Evolutionary conservation across 2,888 invertebrate species (phyloP).

Genomic region (Pammene aurita): DNA sequence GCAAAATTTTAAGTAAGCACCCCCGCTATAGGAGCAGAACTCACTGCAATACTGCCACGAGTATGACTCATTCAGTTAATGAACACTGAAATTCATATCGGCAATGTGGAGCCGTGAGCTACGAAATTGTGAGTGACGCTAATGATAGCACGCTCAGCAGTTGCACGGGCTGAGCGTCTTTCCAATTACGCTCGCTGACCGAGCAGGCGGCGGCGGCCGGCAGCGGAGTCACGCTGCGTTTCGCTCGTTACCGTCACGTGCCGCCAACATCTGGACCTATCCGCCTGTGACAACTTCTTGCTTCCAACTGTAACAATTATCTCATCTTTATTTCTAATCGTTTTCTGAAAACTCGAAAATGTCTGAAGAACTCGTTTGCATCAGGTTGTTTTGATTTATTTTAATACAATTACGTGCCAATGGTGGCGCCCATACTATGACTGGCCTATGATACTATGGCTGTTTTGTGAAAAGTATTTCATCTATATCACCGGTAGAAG

Average conservation of each 20-base stretch:
- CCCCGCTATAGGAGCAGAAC: neutral
- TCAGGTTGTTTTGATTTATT: neutral
- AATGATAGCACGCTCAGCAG: conserved; percentile 75
- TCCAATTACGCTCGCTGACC: conserved; percentile 70
- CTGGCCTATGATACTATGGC: too few relatives aligned
- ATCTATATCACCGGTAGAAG: too few relatives aligned
- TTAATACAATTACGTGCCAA: neutral
- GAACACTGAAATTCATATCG: conserved; percentile 41
- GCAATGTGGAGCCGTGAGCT: conserved; percentile 49
- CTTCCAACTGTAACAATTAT: conserved; percentile 46
- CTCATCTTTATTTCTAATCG: conserved; percentile 22
- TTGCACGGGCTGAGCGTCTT: conserved; percentile 66
- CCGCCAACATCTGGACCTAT: conserved; percentile 71
- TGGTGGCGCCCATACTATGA: neutral
- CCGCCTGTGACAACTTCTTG: conserved; percentile 68
- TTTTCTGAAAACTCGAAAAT: conserved; percentile 1
- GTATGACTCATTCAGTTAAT: conserved; percentile 33
- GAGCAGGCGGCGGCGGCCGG: conserved; percentile 49
- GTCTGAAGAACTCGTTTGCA: neutral
- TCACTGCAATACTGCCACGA: conserved; percentile 7
- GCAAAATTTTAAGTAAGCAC: neutral
- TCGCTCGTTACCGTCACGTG: conserved; percentile 77
- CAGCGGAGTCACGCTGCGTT: conserved; percentile 72
- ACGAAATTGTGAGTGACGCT: conserved; percentile 79
- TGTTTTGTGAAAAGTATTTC: too few relatives aligned